Evolutionary conservation across 2,888 invertebrate species (phyloP), one percentile per base, ranked within the genome.

Genomic region (Artemia sinica): DNA sequence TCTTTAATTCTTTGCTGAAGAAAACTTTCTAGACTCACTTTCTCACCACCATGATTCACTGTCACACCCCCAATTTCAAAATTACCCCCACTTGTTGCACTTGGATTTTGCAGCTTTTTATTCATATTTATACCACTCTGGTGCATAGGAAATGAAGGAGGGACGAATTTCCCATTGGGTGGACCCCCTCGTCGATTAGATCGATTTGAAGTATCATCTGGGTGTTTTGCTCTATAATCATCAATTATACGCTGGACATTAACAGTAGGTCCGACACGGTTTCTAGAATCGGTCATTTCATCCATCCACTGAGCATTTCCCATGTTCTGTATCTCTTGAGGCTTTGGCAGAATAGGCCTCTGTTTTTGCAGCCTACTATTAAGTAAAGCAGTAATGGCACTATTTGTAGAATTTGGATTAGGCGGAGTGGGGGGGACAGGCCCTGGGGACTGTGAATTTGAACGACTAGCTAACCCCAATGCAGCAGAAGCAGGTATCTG

Each of bases 191-290:
- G 63, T 28, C 70, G 50, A 14, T 66, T 68, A 13, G 68, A 66
- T 8, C 70, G 70, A 1, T 52, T 66, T 2, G 68, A 66, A n/a
- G 52, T 66, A 65, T 70, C 70, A 52, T 70, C 70, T 0, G 70
- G 70, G 14, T 70, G 70, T 58, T 70, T 70, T 49, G 70, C 68
- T 72, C 88, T 82, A 75, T 87, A 87, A 76, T 89, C 89, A 0
- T 88, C 88, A 74, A 88, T 88, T 69, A 89, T 87, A 7, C 88
- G 86, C 75, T 87, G 85, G 0, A 89, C 89, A 76, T 90, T 88
- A 71, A 88, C 84, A n/a, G 63, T 58, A 8, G 63, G 63, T 9
- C 63, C 63, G 9, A 58, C 63, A n/a, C 63, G n/a, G 63, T 58
- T 58, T 58, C 63, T n/a, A n/a, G 63, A 11, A 10, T 58, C 63